Conservation (phyloP, 2,888 invertebrate species). For the Serripes groenlandicus region DNA sequence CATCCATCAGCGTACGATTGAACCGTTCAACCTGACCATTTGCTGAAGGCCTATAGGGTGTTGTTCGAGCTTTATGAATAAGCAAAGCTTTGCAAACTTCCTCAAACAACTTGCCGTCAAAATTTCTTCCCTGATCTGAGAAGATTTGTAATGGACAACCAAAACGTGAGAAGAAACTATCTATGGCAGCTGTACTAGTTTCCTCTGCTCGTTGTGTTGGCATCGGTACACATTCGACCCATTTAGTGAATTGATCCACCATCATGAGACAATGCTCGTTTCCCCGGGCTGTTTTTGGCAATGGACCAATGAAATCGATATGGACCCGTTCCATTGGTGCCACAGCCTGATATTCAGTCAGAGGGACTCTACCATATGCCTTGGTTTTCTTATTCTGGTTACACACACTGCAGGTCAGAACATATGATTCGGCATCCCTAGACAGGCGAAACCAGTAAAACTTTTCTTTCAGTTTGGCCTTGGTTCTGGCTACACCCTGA, state of each 20-base stretch:
- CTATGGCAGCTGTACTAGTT: conserved; percentile 24
- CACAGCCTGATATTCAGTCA: conserved; percentile 25
- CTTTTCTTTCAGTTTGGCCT: conserved; percentile 20
- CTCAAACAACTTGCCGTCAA: conserved; percentile 6
- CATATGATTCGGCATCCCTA: conserved; percentile 22
- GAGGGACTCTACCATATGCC: conserved; percentile 24
- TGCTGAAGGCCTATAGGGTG: conserved; percentile 18
- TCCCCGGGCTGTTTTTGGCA: conserved; percentile 27
- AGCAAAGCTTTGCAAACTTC: background rate
- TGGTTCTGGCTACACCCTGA: conserved; percentile 41
- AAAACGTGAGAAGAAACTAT: conserved; percentile 32
- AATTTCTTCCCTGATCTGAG: conserved; percentile 22
- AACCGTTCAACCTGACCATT: conserved; percentile 35
- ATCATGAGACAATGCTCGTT: conserved; percentile 36
- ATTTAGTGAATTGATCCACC: conserved; percentile 40
- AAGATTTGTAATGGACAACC: conserved; percentile 37
- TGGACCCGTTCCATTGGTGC: conserved; percentile 35
- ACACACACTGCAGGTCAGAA: conserved; percentile 22
- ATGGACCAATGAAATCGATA: conserved; percentile 27
- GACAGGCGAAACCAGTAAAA: conserved; percentile 33
- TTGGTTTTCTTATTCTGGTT: conserved; percentile 28
- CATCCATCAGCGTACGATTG: conserved; percentile 31
- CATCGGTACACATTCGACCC: conserved; percentile 32
- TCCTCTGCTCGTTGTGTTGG: conserved; percentile 29
- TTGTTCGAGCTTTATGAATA: conserved; percentile 31